Evolutionary conservation across 2,888 invertebrate genomes (phyloP).

Genomic region (Leptopilina drosophilae): DNA sequence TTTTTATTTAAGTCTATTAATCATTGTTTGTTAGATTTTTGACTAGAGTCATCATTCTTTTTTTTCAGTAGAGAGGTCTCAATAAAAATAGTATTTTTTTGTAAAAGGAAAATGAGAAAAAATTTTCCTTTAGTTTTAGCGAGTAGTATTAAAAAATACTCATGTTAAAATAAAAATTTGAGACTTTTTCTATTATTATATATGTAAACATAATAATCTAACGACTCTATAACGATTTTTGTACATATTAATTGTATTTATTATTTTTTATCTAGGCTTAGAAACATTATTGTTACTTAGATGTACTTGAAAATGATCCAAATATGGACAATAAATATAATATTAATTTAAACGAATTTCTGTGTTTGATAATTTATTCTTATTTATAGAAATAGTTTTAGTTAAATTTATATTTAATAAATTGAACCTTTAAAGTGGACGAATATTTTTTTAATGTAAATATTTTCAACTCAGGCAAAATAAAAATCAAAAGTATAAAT

Average conservation of each 20-base stretch:
- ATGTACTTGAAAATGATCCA: conserved; percentile 50
- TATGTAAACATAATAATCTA: neutral
- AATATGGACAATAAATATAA: conserved; percentile 57
- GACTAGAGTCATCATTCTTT: neutral
- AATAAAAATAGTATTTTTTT: conserved; percentile 1
- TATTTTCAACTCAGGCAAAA: too few species aligned
- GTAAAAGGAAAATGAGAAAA: neutral
- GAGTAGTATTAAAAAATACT: too few species aligned
- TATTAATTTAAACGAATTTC: neutral
- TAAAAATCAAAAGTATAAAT: too few species aligned
- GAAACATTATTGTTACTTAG: conserved; percentile 51
- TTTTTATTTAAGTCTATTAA: neutral
- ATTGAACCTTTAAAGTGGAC: neutral
- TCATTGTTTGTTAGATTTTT: conserved; percentile 23
- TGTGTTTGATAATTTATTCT: neutral
- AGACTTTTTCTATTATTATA: neutral
- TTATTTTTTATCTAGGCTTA: conserved; percentile 56
- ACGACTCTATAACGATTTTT: conserved; percentile 12
- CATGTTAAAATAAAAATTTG: neutral
- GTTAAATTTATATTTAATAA: neutral
- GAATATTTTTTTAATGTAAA: too few species aligned
- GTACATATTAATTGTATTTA: conserved; percentile 59
- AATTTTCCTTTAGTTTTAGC: neutral
- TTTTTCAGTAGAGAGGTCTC: neutral
- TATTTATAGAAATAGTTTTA: neutral